Evolutionary conservation across 30 jellyfish, hydroid and myxozoan genomes (phyloP), one percentile per base, ranked within the genome.

Genomic region (Hydra vulgaris): DNA sequence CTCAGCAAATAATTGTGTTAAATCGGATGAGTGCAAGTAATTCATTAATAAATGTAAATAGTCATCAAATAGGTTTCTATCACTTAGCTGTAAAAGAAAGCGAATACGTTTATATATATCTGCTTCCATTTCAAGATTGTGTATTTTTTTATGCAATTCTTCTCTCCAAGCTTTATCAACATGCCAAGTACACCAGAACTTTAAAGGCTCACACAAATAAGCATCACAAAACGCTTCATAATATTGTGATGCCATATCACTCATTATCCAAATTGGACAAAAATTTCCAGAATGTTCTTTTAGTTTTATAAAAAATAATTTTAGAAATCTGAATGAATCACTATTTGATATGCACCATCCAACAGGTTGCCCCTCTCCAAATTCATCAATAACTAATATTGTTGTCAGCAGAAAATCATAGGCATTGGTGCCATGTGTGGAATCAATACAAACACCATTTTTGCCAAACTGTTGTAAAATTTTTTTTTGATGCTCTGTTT

Each of bases 321-420:
- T 66, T 21, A 84, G 21, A 54, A 70, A 67, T 40, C 74, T 54
- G 54, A 25, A 77, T 12, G 81, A 18, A 53, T 84, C 92, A 15
- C 53, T 77, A 61, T 77, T 84, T 0, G 92, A 27, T 17, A 84
- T 19, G 27, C 92, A 84, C 88, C 88, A 84, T 7, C 69, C 92
- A 24, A 77, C 67, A 0, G 92, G 92, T 7, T 15, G 78, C 15
- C 92, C 87, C 26, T 77, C 92, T 1, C 92, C 95, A 72, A 68
- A 81, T n/a, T n/a, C n/a, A n/a, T n/a, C n/a, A 7, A 85, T 81
- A 17, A 85, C 90, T 26, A 85, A 16, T 40, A 85, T 8, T 24
- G 95, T 54, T 17, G 84, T 85, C 22, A 85, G 67, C 7, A 15
- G 8, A 54, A 85, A 85, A 67, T 79, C 95, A 56, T 85, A 85